Evolutionary conservation across 1,140 invertebrate genomes (phyloP).

Genomic region (Chrysopa pallens): DNA sequence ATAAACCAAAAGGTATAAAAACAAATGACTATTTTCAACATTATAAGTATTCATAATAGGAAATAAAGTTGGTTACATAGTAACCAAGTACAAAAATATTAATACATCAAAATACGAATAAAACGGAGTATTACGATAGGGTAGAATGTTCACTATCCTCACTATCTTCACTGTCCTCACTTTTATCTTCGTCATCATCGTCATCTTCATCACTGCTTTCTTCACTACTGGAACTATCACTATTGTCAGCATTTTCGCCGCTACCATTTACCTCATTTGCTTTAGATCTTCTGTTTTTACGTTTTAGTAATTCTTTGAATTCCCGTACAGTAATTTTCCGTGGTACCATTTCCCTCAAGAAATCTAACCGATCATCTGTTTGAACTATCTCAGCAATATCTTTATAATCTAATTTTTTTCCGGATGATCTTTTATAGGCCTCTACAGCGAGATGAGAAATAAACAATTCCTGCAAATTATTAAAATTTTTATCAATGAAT

Average conservation of each 20-base stretch:
- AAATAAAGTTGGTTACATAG: too few relatives aligned
- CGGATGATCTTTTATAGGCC: slow-evolving; percentile 26
- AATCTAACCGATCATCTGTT: slow-evolving; percentile 41
- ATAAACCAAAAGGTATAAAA: too few relatives aligned
- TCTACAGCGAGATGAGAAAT: slow-evolving; percentile 42
- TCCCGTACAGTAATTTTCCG: slow-evolving; percentile 47
- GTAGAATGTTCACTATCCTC: too few relatives aligned
- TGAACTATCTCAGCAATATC: slow-evolving; percentile 48
- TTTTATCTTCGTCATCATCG: not conserved
- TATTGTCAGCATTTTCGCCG: slow-evolving; percentile 8
- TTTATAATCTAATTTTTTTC: slow-evolving; percentile 37
- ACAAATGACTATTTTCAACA: too few relatives aligned
- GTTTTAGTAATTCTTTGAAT: slow-evolving; percentile 44
- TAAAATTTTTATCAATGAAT: slow-evolving; percentile 16
- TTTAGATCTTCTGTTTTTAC: slow-evolving; percentile 21
- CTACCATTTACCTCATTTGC: slow-evolving; percentile 15
- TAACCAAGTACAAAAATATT: too few relatives aligned
- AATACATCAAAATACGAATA: too few relatives aligned
- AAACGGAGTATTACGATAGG: too few relatives aligned
- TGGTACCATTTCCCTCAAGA: slow-evolving; percentile 49
- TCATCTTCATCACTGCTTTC: slow-evolving; percentile 8
- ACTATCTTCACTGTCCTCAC: slow-evolving; percentile 5
- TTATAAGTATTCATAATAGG: too few relatives aligned
- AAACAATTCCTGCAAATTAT: slow-evolving; percentile 37
- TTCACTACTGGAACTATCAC: slow-evolving; percentile 18